Evolutionary conservation across 2,797 vertebrate genomes (phyloP).

Genomic region (Menidia menidia): DNA sequence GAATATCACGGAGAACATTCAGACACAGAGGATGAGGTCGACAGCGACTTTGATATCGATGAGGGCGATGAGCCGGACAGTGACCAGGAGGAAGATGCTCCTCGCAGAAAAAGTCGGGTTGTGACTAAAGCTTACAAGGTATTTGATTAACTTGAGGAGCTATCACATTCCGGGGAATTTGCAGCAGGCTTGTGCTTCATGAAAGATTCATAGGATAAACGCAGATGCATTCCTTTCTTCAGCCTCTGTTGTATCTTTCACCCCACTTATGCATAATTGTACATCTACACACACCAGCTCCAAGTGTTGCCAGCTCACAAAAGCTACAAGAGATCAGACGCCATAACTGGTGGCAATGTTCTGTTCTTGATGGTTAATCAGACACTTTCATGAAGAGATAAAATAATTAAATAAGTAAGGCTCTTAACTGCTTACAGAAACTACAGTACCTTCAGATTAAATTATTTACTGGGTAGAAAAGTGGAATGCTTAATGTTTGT

Average conservation of each 20-base stretch:
- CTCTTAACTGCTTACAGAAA: neutral
- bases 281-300: neutral
- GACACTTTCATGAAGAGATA: neutral
- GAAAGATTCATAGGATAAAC: neutral
- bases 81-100: conserved; percentile 92
- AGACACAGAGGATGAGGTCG: conserved; percentile 95
- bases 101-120: conserved; percentile 89
- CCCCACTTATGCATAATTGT: neutral
- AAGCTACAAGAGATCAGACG: neutral
- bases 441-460: neutral
- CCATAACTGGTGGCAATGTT: neutral
- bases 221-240: no score
- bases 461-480: no score
- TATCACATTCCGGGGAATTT: neutral
- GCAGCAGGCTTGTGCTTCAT: neutral
- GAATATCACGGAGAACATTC: conserved; percentile 95
- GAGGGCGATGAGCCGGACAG: conserved; percentile 95
- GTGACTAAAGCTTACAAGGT: conserved; percentile 97
- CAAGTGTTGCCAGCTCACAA: no score
- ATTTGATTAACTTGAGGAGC: neutral
- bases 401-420: neutral
- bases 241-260: neutral
- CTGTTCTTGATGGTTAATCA: neutral
- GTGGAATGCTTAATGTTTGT: neutral
- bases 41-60: conserved; percentile 97